These are phyloP conservation scores for Azorinus chamasolen DNA, from an alignment of 2,888 invertebrate genomes.

Conservation along the genomic window DNA sequence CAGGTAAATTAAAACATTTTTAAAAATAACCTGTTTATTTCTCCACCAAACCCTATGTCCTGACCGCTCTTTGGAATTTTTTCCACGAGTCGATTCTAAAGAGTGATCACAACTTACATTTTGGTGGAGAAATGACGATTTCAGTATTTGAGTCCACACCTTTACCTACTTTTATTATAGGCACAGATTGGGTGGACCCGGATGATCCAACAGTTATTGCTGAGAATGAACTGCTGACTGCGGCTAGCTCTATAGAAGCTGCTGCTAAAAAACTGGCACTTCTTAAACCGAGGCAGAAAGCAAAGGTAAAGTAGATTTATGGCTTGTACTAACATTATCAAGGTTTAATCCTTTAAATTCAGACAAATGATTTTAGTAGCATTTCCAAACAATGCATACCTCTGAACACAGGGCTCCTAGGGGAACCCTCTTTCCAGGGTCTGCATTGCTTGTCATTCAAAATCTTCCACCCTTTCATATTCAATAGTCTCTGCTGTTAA, in stretches of 20 bases:
- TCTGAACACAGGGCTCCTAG: too few relatives aligned
- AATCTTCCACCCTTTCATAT: too few relatives aligned
- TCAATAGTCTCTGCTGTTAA: too few relatives aligned
- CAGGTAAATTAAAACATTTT: too few relatives aligned
- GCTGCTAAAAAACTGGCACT: constrained; percentile 98
- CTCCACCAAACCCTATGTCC: not conserved
- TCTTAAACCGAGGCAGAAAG: constrained; percentile 93
- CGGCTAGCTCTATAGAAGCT: constrained; percentile 99
- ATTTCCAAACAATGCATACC: too few relatives aligned
- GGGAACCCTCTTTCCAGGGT: too few relatives aligned
- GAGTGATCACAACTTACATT: not conserved
- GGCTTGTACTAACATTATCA: too few relatives aligned
- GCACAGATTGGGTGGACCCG: constrained; percentile 97
- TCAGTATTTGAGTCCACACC: too few relatives aligned
- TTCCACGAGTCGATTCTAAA: not conserved
- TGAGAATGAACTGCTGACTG: constrained; percentile 98
- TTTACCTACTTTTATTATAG: constrained; percentile 84
- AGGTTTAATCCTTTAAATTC: too few relatives aligned
- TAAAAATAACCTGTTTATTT: not conserved
- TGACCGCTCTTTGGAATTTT: not conserved
- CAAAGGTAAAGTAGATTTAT: constrained; percentile 89
- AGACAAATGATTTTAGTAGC: too few relatives aligned
- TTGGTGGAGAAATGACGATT: not conserved
- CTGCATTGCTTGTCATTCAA: too few relatives aligned
- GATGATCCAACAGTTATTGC: constrained; percentile 99